A percentile compares a stretch with the other conserved stretches of the same genome.
Conservation (phyloP, 2,797 vertebrate genomes). For the Oreonectes daqikongensis region DNA sequence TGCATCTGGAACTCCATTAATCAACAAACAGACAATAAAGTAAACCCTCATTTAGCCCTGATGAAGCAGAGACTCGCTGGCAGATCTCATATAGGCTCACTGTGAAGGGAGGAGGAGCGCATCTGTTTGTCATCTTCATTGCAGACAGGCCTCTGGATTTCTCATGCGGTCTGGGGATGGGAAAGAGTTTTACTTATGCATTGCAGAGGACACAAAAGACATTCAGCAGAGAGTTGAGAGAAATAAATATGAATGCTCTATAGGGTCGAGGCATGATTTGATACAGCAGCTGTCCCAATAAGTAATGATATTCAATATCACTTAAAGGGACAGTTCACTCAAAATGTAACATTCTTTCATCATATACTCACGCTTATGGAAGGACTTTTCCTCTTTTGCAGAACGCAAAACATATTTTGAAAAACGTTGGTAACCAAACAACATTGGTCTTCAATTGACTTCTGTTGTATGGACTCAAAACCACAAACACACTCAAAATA, state of each 20-base stretch:
- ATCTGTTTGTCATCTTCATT: conserved; percentile 36
- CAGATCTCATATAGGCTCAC: conserved; percentile 41
- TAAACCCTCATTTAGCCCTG: conserved; percentile 63
- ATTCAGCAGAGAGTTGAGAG: background rate
- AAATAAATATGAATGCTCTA: background rate
- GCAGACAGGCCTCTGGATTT: conserved; percentile 29
- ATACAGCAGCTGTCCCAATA: background rate
- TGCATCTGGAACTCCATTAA: conserved; percentile 73
- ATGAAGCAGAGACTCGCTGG: conserved; percentile 48
- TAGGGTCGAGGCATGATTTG: background rate
- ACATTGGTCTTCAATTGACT: no score
- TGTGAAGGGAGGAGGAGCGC: conserved; percentile 6
- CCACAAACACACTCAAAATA: no score
- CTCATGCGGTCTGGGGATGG: conserved; percentile 20
- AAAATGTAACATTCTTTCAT: no score
- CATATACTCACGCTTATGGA: no score
- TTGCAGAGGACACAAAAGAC: conserved; percentile 20
- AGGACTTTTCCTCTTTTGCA: no score
- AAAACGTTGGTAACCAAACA: no score
- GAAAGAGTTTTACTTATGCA: conserved; percentile 13
- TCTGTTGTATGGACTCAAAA: no score
- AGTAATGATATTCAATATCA: conserved; percentile 8
- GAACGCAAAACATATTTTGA: no score
- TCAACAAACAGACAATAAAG: conserved; percentile 72
- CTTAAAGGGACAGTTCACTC: no score